Percentiles rank a stretch among this genome's conserved stretches.
phyloP scores from a whole-genome alignment of 2,888 invertebrate species.

The Mesoligia furuncula region DNA sequence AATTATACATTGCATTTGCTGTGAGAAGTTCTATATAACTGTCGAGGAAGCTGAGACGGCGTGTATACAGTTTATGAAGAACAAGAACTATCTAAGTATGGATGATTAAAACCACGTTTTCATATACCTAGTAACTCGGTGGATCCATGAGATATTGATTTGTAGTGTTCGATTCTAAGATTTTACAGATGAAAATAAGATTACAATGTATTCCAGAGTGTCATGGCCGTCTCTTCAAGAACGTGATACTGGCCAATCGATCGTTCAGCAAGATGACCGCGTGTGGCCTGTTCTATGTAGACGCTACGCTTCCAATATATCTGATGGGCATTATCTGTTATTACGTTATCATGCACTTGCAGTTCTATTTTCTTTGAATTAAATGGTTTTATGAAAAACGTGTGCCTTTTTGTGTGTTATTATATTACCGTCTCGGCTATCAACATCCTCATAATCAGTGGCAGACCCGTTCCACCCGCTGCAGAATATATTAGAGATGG shows the following conservation, averaged over 20 bases:
- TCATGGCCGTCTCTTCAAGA: conserved; percentile 21
- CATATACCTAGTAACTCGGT: not conserved
- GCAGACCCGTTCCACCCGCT: not conserved
- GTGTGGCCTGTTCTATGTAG: conserved; percentile 24
- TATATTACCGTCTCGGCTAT: not conserved
- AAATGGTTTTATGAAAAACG: not conserved
- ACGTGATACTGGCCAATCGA: not conserved
- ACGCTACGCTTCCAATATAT: conserved; percentile 14
- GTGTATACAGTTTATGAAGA: conserved; percentile 16
- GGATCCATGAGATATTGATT: not conserved
- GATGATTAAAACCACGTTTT: not conserved
- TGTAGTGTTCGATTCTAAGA: not conserved
- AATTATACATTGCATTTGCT: conserved; percentile 15
- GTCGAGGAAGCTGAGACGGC: conserved; percentile 12
- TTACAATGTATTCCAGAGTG: not conserved
- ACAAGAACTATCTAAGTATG: conserved; percentile 9
- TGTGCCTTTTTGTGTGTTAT: not conserved
- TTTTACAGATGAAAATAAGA: no score
- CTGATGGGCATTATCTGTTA: conserved; percentile 9
- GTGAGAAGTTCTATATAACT: conserved; percentile 28
- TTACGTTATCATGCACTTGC: conserved; percentile 25
- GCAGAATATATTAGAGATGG: no score
- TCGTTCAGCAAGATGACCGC: conserved; percentile 5
- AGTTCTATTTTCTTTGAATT: conserved; percentile 26
- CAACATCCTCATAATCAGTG: not conserved